A percentile compares a stretch with the other conserved stretches of the same genome.
phyloP scores from a whole-genome alignment of 64 coral and sea anemone genomes.

The Pocillopora verrucosa region DNA sequence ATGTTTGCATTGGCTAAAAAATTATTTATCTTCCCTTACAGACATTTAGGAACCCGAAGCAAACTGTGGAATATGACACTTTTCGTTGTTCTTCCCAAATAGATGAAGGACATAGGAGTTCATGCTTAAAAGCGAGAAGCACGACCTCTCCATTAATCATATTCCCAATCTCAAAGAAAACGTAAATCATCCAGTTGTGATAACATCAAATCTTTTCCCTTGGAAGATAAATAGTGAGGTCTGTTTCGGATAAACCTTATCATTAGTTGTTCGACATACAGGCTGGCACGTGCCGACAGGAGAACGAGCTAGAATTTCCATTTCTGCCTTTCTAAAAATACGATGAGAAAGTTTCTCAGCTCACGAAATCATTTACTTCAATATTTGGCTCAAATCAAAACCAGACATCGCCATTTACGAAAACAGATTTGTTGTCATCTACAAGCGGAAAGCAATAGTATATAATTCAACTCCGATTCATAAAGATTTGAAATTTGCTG shows the following conservation, averaged over 20 bases:
- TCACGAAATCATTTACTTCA: neutral
- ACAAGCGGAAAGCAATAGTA: neutral
- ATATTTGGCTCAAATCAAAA: neutral
- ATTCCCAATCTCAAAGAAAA: constrained; percentile 5
- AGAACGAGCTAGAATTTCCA: neutral
- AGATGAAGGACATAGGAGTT: no score
- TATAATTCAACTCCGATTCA: neutral
- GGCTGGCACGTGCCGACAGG: neutral
- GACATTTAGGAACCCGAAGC: neutral
- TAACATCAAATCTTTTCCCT: constrained; percentile 13
- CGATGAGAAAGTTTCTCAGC: neutral
- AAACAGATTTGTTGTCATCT: neutral
- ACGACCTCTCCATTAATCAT: neutral
- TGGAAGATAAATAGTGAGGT: constrained; percentile 10
- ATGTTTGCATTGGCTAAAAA: neutral
- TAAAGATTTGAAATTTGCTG: neutral
- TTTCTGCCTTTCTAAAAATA: neutral
- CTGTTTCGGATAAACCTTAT: constrained; percentile 34
- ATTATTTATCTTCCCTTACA: neutral
- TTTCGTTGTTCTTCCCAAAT: neutral
- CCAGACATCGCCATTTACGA: neutral
- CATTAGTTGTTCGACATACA: neutral
- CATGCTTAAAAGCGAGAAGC: no score
- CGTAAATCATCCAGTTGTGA: neutral
- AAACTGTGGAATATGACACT: neutral